Evolutionary conservation across 2,888 invertebrate species (phyloP).

Genomic region (Gasteruption jaculator): DNA sequence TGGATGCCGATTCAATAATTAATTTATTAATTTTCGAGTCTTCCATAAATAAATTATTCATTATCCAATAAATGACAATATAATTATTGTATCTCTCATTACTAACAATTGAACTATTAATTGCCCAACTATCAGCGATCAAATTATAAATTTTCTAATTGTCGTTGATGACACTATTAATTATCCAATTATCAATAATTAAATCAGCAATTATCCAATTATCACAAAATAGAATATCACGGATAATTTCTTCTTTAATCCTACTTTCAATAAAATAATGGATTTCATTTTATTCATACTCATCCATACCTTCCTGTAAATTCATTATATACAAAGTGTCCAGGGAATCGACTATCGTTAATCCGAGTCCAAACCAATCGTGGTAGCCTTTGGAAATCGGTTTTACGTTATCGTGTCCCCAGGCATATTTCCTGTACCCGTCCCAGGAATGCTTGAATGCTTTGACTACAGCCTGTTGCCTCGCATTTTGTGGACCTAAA

Average conservation of each 20-base stretch:
- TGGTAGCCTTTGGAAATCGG: slow-evolving; percentile 80
- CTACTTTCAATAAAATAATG: too few species aligned
- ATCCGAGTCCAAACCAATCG: slow-evolving; percentile 94
- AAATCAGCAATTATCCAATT: not conserved
- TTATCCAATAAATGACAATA: slow-evolving; percentile 4
- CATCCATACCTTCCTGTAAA: slow-evolving; percentile 70
- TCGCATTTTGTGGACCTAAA: slow-evolving; percentile 71
- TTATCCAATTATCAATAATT: slow-evolving; percentile 1
- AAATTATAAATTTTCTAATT: too few species aligned
- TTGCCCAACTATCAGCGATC: too few species aligned
- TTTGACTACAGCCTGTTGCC: slow-evolving; percentile 80
- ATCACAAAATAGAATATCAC: too few species aligned
- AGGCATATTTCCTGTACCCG: slow-evolving; percentile 89
- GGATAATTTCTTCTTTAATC: too few species aligned
- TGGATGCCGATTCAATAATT: too few species aligned
- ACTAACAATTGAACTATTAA: not conserved
- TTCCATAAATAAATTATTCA: not conserved
- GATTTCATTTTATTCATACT: slow-evolving; percentile 11
- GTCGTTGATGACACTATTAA: too few species aligned
- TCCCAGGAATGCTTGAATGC: slow-evolving; percentile 93
- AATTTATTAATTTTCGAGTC: not conserved
- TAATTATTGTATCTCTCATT: not conserved
- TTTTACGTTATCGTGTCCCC: slow-evolving; percentile 95
- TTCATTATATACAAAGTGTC: slow-evolving; percentile 98
- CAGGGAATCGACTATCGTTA: slow-evolving; percentile 92